Evolutionary conservation across 2,888 invertebrate species (phyloP), one percentile per base, ranked within the genome.

Genomic region (Drosophila suboccidentalis): DNA sequence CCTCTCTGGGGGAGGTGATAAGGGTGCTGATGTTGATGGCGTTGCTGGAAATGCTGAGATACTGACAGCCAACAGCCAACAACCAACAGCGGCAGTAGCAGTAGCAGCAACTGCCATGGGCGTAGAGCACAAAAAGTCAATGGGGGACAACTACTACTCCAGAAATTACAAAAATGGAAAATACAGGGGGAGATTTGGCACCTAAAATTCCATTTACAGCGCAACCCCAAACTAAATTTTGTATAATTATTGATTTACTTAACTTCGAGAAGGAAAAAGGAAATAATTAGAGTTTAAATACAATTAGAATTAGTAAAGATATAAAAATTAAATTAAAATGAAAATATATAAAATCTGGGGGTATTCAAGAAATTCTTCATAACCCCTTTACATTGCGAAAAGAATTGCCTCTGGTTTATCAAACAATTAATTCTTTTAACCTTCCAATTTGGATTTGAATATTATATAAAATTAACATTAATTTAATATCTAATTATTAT

Each of bases 21-120:
- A 57, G 80, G 81, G 55, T 71, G 77, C 84, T 77, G 79, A 70
- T 85, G 69, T 78, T 89, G 87, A 84, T 89, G 89, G 85, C 79
- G 78, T 54, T 53, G 53, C 53, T 84, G 82, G 61, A 57, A 64
- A 62, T 54, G 66, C 69, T 65, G 73, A 72, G 81, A 55, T 71
- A 79, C 66, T 85, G 84, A 85, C 88, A 81, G 41, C n/a, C 46
- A 15, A 26, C 26, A 26, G 26, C 5, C 26, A 26, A 26, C 26
- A 26, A 34, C 38, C 22, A 46, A 22, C 41, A 65, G 36, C 47
- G 60, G 29, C 41, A 61, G 19, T 32, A 49, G 13, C n/a, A 15
- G 9, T 32, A 49, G 13, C n/a, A 15, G n/a, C 47, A 47, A 29
- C 29, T 29, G 15, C 1, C 26, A 47, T 29, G 19, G 71, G 77